Evolutionary conservation across 92 coral and sea anemone species (phyloP), one percentile per base, ranked within the genome.

Genomic region (Palythoa grandiflora): DNA sequence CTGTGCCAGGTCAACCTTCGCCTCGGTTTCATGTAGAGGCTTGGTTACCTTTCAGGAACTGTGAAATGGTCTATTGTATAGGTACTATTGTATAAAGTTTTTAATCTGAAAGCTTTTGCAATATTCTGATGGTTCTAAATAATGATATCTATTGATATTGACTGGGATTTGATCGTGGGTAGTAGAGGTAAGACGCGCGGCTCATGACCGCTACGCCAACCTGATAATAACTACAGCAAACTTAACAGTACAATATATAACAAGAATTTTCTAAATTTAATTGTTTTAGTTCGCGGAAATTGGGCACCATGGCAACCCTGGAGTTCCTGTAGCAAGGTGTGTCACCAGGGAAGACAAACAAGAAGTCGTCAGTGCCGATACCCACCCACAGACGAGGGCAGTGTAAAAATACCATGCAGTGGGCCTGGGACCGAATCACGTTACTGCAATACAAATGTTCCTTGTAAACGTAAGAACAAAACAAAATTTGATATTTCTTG

Each of bases 391-490:
- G 44, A 38, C 13, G 75, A 55, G 16, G 51, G 44, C 36, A 71
- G 20, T 20, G 75, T 14, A 12, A 81, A 48, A 51, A 28, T 48
- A 5, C 86, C 63, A 1, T 81, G 86, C 35, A 39, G 55, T 19
- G 86, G 86, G 4, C 13, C 71, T 21, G 44, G 9, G 14, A 47
- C 59, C 61, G 76, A 81, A 52, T 47, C 86, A 6, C 86, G 86
- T 10, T 13, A 11, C 40, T 81, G 86, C 86, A 81, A 81, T 51
- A 52, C 14, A 11, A 75, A 71, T n/a, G 74, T 44, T 6, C 86
- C 86, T 44, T 81, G 86, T 81, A 81, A 68, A 81, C 66, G 86
- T 81, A 68, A 81, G 86, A 35, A 75, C 19, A 6, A 71, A 71
- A 12, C 75, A 71, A 35, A 17, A 35, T 37, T 14, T 28, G 7